Conservation (phyloP, 2,113 vertebrate species). For the Oreotrochilus melanogaster region DNA sequence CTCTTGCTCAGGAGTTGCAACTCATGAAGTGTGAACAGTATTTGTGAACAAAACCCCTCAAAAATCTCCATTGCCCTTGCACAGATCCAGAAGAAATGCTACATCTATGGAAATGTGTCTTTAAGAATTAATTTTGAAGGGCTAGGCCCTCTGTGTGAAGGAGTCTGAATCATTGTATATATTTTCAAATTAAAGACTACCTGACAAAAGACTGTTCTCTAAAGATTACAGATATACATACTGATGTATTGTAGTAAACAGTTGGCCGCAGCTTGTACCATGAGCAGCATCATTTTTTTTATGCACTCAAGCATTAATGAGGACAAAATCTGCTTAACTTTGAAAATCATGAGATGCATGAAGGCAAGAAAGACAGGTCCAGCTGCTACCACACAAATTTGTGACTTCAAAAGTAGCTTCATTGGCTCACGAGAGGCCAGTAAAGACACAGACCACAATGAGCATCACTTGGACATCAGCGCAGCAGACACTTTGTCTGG, state of each 20-base stretch:
- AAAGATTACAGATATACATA: background rate
- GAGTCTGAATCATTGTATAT: background rate
- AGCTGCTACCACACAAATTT: background rate
- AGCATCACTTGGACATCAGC: accelerated
- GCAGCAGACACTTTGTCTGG: accelerated
- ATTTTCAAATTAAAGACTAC: background rate
- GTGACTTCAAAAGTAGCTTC: background rate
- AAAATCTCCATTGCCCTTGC: background rate
- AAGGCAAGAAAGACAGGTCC: background rate
- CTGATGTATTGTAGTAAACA: background rate
- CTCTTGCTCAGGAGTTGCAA: background rate
- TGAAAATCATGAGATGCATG: background rate
- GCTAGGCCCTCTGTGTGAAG: background rate
- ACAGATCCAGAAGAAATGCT: background rate
- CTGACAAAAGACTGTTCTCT: background rate
- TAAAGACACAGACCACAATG: background rate
- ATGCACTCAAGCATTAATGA: background rate
- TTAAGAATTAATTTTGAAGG: background rate
- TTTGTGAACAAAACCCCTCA: background rate
- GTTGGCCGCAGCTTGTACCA: background rate
- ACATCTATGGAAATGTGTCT: background rate
- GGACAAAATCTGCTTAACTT: background rate
- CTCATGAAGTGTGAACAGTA: background rate
- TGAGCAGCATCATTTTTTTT: background rate
- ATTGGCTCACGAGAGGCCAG: background rate